Evolutionary conservation across 1,140 invertebrate genomes (phyloP).

Genomic region (Aphis craccivora): DNA sequence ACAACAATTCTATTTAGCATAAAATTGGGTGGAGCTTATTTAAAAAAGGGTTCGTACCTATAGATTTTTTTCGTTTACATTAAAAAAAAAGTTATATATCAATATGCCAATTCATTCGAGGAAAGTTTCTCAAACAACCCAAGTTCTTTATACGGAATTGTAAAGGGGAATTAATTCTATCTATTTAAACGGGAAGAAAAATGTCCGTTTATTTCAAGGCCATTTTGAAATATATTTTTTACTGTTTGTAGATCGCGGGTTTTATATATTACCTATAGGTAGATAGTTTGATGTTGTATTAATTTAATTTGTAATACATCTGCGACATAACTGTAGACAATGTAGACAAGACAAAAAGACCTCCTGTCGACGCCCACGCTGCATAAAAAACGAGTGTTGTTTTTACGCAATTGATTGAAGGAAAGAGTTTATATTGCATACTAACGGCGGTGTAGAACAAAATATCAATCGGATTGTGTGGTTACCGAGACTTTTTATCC

Average conservation of each 20-base stretch:
- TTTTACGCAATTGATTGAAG: neutral
- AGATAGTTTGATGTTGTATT: neutral
- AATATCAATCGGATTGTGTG: neutral
- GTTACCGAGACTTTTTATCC: neutral
- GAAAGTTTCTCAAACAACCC: neutral
- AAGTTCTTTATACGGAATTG: neutral
- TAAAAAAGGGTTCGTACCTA: neutral
- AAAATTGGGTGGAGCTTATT: neutral
- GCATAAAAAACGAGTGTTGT: neutral
- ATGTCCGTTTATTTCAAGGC: conserved; percentile 38
- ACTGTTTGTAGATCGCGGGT: neutral
- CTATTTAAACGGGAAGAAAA: neutral
- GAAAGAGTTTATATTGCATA: neutral
- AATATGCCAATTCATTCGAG: neutral
- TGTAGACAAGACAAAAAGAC: neutral
- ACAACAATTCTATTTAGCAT: neutral
- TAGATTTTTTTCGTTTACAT: neutral
- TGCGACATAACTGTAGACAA: neutral
- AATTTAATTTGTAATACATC: neutral
- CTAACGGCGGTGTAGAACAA: neutral
- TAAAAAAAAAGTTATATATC: neutral
- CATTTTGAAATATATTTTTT: neutral
- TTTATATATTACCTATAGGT: neutral
- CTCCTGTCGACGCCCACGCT: neutral
- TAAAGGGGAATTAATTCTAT: neutral